Evolutionary conservation across 2,113 vertebrate genomes (phyloP).

Genomic region (Oxyura jamaicensis): DNA sequence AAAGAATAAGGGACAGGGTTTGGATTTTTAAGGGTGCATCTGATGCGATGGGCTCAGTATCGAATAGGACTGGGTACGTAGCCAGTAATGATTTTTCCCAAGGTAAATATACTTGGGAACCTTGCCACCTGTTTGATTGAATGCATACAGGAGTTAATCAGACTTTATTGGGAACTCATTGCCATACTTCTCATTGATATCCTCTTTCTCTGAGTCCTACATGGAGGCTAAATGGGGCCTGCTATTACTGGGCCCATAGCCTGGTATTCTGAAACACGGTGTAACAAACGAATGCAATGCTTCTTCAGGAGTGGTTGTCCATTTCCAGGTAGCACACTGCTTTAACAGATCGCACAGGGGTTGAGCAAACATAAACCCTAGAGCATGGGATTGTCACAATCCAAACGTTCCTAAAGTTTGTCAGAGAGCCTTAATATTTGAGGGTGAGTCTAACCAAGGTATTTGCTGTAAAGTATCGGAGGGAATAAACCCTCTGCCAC

Average conservation of each 20-base stretch:
- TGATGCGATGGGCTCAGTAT: too few species aligned
- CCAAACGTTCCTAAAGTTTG: background rate
- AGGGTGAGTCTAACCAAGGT: background rate
- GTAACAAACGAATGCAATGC: background rate
- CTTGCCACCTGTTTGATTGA: background rate
- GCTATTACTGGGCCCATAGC: background rate
- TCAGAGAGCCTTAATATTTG: background rate
- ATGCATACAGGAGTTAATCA: background rate
- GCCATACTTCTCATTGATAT: background rate
- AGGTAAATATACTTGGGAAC: background rate
- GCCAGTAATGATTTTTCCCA: background rate
- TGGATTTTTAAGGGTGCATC: too few species aligned
- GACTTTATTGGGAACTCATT: background rate
- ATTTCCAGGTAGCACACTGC: background rate
- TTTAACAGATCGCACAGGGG: background rate
- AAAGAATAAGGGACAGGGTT: too few species aligned
- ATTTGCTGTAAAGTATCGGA: background rate
- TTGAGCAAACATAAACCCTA: background rate
- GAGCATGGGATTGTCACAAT: background rate
- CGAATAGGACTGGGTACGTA: background rate
- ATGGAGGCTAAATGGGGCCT: background rate
- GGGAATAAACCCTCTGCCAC: background rate
- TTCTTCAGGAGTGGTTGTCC: background rate
- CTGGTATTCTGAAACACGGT: background rate
- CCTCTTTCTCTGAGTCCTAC: background rate